Evolutionary conservation across 2,113 vertebrate species (phyloP).

Genomic region (Turnix velox): DNA sequence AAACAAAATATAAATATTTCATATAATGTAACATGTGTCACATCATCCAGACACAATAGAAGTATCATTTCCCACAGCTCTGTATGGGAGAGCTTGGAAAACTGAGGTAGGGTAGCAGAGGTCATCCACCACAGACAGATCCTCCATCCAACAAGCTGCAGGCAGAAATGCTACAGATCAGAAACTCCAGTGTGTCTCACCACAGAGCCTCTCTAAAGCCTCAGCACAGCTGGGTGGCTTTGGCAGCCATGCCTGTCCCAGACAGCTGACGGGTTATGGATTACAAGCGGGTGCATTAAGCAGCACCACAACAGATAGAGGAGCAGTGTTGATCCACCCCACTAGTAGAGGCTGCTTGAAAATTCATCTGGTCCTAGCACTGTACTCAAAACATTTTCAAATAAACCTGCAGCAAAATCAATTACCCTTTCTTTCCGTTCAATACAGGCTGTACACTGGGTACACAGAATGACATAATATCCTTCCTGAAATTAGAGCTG

Average conservation of each 20-base stretch:
- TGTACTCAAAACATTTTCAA: constrained; percentile 52
- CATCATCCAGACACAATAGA: not conserved
- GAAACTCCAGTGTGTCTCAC: not conserved
- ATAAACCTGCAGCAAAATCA: constrained; percentile 46
- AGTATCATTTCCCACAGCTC: not conserved
- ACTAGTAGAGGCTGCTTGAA: not conserved
- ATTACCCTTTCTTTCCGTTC: constrained; percentile 67
- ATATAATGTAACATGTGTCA: not conserved
- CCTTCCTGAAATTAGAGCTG: constrained; percentile 76
- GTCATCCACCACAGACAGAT: not conserved
- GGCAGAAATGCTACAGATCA: not conserved
- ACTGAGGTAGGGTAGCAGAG: not conserved
- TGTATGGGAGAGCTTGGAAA: not conserved
- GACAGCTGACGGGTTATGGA: not conserved
- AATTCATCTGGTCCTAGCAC: not conserved
- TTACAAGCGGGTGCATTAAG: not conserved
- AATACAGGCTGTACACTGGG: constrained; percentile 57
- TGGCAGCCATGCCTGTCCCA: not conserved
- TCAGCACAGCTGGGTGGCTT: not conserved
- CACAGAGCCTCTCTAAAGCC: not conserved
- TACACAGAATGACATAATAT: constrained; percentile 77
- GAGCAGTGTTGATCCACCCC: not conserved
- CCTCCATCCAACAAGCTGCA: not conserved
- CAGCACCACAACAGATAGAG: not conserved
- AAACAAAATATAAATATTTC: not conserved